A percentile compares a stretch with the other conserved stretches of the same genome.
Evolutionary conservation across 2,888 invertebrate species (phyloP).

Genomic region (Drosophila mettleri): DNA sequence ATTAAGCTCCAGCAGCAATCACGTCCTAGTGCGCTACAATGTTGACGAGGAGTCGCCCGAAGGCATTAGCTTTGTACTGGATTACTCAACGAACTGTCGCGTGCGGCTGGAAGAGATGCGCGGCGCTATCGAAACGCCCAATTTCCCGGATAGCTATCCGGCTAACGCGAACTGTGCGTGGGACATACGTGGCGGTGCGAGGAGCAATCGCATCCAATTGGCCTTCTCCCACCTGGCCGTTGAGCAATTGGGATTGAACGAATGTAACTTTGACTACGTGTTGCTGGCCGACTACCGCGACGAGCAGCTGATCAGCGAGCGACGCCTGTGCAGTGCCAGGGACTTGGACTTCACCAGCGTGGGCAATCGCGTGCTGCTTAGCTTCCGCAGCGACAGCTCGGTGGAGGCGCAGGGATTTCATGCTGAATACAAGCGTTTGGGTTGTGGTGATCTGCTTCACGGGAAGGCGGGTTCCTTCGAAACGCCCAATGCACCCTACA

Average conservation of each 20-base stretch:
- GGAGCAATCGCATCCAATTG: slow-evolving; percentile 91
- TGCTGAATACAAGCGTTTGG: slow-evolving; percentile 91
- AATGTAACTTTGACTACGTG: slow-evolving; percentile 88
- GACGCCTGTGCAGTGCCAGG: slow-evolving; percentile 61
- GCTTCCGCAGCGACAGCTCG: slow-evolving; percentile 88
- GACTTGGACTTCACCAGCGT: slow-evolving; percentile 56
- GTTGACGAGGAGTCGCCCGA: slow-evolving; percentile 41
- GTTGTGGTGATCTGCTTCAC: slow-evolving; percentile 90
- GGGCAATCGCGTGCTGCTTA: slow-evolving; percentile 85
- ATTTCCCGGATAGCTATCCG: slow-evolving; percentile 91
- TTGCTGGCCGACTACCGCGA: slow-evolving; percentile 84
- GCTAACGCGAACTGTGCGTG: slow-evolving; percentile 89
- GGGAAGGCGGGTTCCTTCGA: slow-evolving; percentile 86
- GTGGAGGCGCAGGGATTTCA: slow-evolving; percentile 89
- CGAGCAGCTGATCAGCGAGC: slow-evolving; percentile 82
- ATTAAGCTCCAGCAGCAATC: slow-evolving; percentile 71
- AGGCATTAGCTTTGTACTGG: slow-evolving; percentile 70
- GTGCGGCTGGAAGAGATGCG: slow-evolving; percentile 73
- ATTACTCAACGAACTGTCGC: slow-evolving; percentile 76
- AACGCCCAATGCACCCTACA: slow-evolving; percentile 89
- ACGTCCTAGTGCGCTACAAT: slow-evolving; percentile 75
- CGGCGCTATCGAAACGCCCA: slow-evolving; percentile 95
- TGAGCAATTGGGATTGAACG: slow-evolving; percentile 81
- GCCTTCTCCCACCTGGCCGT: slow-evolving; percentile 92
- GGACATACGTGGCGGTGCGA: slow-evolving; percentile 90